Evolutionary conservation across 2,888 invertebrate genomes (phyloP).

Genomic region (Cosmia pyralina): DNA sequence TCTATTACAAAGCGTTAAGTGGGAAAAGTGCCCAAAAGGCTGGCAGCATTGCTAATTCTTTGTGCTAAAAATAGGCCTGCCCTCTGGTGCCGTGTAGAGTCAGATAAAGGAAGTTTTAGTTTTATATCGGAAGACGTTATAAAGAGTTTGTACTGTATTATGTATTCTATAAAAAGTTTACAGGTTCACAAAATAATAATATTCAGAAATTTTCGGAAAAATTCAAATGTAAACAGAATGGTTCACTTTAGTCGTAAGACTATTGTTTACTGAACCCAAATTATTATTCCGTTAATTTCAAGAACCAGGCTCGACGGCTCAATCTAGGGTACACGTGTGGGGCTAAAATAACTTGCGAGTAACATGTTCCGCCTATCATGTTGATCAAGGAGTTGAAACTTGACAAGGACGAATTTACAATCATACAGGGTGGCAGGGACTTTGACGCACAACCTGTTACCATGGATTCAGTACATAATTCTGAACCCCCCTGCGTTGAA

Average conservation of each 20-base stretch:
- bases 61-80: too few species aligned
- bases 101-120: too few species aligned
- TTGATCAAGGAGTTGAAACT: neutral
- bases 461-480: too few species aligned
- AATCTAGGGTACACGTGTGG: constrained; percentile 39
- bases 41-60: too few species aligned
- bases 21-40: too few species aligned
- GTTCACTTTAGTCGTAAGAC: neutral
- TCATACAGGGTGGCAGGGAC: too few species aligned
- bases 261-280: constrained; percentile 24
- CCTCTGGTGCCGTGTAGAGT: too few species aligned
- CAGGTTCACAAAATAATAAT: neutral
- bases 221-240: neutral
- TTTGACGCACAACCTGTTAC: too few species aligned
- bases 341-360: constrained; percentile 1
- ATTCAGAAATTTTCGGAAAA: neutral
- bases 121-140: too few species aligned
- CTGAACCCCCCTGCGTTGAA: too few species aligned
- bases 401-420: neutral
- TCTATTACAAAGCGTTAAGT: neutral
- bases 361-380: neutral
- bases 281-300: constrained; percentile 15
- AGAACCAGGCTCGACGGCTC: neutral
- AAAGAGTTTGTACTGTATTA: too few species aligned
- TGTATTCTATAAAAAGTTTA: neutral